These are phyloP conservation scores for Cyprinus carpio DNA, from an alignment of 2,113 vertebrate genomes.

Conservation along the genomic window DNA sequence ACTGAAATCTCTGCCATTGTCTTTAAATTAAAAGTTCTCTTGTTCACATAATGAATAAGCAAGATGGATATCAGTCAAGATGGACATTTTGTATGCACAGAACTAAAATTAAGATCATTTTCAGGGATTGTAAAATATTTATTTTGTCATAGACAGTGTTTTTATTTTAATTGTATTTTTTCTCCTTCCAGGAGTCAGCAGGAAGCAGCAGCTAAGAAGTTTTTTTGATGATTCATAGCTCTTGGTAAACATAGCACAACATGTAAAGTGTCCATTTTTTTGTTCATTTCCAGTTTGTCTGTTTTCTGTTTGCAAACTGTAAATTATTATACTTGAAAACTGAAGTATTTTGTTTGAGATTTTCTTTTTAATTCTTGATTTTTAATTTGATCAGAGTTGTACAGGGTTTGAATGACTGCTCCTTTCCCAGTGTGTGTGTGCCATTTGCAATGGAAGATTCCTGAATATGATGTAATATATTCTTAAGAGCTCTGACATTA, in stretches of 20 bases:
- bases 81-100: background rate
- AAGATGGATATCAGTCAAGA: too few species aligned
- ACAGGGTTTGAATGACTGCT: conserved; percentile 63
- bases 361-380: conserved; percentile 52
- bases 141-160: background rate
- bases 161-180: background rate
- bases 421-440: conserved; percentile 44
- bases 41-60: too few species aligned
- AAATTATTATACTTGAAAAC: conserved; percentile 77
- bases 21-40: background rate
- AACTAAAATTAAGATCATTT: background rate
- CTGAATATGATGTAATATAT: conserved; percentile 63
- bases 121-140: background rate
- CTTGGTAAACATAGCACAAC: conserved; percentile 44
- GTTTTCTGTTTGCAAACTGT: conserved; percentile 65
- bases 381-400: conserved; percentile 70
- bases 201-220: conserved; percentile 98
- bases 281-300: conserved; percentile 59
- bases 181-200: conserved; percentile 85
- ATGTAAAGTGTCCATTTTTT: conserved; percentile 72
- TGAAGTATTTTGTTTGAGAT: conserved; percentile 56
- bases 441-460: conserved; percentile 49
- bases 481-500: conserved; percentile 59
- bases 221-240: conserved; percentile 87
- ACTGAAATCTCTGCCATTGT: background rate